Base-by-base conservation (phyloP, 2,797 vertebrate genomes). In the Anguilla obscura region DNA sequence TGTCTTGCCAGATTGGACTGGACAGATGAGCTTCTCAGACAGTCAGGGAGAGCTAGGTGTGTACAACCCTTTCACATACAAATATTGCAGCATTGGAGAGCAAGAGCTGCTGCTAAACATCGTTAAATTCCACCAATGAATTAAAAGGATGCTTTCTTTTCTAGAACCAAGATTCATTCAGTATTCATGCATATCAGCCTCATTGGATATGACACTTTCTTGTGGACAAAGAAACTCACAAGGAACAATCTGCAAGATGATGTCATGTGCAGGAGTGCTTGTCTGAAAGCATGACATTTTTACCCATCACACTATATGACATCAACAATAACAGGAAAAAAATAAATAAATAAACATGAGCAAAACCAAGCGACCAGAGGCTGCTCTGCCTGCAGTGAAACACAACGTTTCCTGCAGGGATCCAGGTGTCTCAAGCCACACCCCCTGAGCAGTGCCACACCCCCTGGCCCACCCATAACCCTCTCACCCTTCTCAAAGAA, bases 331-430 rank as follows among this genome's bases (percentile, higher is more conserved):
- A 91, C 80, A 2, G 90, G 83, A 91, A 93, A 87, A 87, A 88
- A 88, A 89, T 36, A 91, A 93, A 87, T 86, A 87, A 88, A 88
- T 88, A 88, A 88, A 89, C 66, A 92, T 91, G 93, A 86, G 93
- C 95, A 93, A 94, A 93, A 94, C 94, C 94, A 93, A 93, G 94
- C 94, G 89, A 93, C 95, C 93, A 91, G 95, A 95, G 94, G 94
- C 92, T 93, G 91, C 93, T 92, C 92, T 92, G 91, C 94, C 95
- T 95, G 95, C 95, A 94, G 92, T 94, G 95, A 95, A 96, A 95
- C 94, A 1, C 88, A 94, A 91, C 91, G 69, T 93, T 94, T 95
- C 93, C 95, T 95, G 96, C 94, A 95, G 93, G 94, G 96, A 96
- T 96, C 94, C 96, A 96, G 95, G 95, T 95, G 94, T 94, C 93